Evolutionary conservation across 2,888 invertebrate species (phyloP), one percentile per base, ranked within the genome.

Genomic region (Amphiduros pacificus): DNA sequence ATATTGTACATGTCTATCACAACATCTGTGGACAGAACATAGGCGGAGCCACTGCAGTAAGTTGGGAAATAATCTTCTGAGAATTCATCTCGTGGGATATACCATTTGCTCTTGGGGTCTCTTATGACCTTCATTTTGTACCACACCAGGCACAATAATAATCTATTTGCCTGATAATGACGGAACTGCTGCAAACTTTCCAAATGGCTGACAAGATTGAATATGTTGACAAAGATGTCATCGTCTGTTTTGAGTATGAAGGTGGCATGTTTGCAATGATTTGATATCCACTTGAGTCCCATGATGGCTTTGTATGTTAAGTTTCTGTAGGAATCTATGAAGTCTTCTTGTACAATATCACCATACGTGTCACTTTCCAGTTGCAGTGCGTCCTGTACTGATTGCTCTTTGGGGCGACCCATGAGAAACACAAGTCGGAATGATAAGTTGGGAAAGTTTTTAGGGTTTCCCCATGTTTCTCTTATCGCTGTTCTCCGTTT

Each of bases 21-120:
- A 1, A 88, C 86, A 66, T 86, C 83, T 0, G 88, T 87, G 60
- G 89, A 90, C 2, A 91, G 90, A 1, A 84, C 61, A 59, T 80
- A 80, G 2, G 80, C 82, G 41, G 83, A 84, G 9, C 84, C 84
- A 5, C 83, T 81, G 72, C 84, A 84, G 70, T 84, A 84, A 20
- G 79, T 73, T 20, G 82, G 81, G 66, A 82, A 84, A 59, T 73
- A 77, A 32, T 81, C 78, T 1, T 73, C 73, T 9, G 73, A 64
- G 68, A 81, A 83, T 65, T 84, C 84, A 31, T 74, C 65, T 54
- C 73, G 72, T 3, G 82, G 76, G 20, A 83, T 69, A 67, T 78
- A 81, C 84, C 84, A 84, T 68, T 84, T 84, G 62, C 81, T 82
- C 17, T 77, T 74, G 26, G 65, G 62, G 50, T 77, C 77, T 22